phyloP scores from a whole-genome alignment of 2,888 invertebrate genomes.

The Caenorhabditis sp. region DNA sequence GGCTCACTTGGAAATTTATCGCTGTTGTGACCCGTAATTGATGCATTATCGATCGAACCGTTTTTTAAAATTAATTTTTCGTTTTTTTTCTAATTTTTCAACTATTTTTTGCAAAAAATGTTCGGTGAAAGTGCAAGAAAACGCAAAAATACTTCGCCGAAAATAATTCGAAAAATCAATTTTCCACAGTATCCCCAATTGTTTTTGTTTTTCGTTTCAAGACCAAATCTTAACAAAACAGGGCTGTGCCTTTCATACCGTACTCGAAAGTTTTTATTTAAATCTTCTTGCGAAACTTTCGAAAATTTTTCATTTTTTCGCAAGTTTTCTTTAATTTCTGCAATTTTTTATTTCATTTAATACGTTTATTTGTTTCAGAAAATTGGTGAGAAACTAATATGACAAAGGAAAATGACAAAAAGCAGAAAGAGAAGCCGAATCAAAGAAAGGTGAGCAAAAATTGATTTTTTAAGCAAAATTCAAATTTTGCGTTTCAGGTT shows the following conservation, averaged over 20 bases:
- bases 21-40: no score
- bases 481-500: constrained; percentile 17
- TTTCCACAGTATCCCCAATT: background rate
- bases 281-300: background rate
- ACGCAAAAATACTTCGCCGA: background rate
- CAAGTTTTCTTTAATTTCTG: background rate
- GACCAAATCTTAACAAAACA: background rate
- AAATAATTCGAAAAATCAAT: background rate
- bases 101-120: no score
- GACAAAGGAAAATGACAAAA: constrained; percentile 39
- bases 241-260: background rate
- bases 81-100: background rate
- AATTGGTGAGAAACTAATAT: constrained; percentile 14
- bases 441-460: constrained; percentile 43
- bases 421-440: constrained; percentile 51
- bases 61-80: constrained; percentile 14
- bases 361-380: background rate
- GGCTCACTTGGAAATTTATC: background rate
- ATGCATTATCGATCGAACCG: constrained; percentile 6
- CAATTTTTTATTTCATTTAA: constrained; percentile 4
- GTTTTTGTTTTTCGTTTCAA: background rate
- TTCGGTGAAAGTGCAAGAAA: no score
- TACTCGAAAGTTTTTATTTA: constrained; percentile 5
- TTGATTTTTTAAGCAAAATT: background rate
- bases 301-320: constrained; percentile 3